Evolutionary conservation across 1,140 invertebrate genomes (phyloP), one percentile per base, ranked within the genome.

Genomic region (Hyles vespertilio): DNA sequence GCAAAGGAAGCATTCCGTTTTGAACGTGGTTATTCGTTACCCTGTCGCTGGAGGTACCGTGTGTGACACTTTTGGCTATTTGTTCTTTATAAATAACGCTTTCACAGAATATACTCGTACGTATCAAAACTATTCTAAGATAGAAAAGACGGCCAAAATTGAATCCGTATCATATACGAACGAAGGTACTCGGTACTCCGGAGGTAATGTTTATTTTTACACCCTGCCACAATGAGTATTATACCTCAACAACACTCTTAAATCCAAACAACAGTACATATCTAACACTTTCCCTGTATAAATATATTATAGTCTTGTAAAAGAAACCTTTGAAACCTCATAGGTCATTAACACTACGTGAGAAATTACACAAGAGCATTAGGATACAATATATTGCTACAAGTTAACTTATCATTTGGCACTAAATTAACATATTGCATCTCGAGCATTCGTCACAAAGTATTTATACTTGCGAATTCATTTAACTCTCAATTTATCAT

Each of bases 361-460:
- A 88, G 76, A 84, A 84, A 83, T 83, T 85, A 88, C 76, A 75
- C 78, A 84, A 88, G 81, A 84, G 76, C 78, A 83, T 89, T 86
- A 86, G 81, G 84, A 81, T 84, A 87, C 79, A 74, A 79, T 77
- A 87, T 87, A 87, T 87, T 79, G 84, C 84, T 89, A 89, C 81
- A 72, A 88, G 84, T 86, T 84, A 88, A 88, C 79, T 87, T 87
- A 89, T 89, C 86, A 89, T 89, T 89, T 89, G 86, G 86, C 86
- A 89, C 86, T 87, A 89, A 89, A 84, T 81, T 86, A 89, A 89
- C 84, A 84, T 89, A 89, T 87, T 86, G 84, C 84, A 86, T 87
- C 78, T 84, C 84, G 84, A 85, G 78, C 81, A 81, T 88, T 79
- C 83, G 72, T 82, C 80, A 77, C 81, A 74, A 82, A 81, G 67